phyloP scores from a whole-genome alignment of 2,113 vertebrate genomes.

The Nestor notabilis region DNA sequence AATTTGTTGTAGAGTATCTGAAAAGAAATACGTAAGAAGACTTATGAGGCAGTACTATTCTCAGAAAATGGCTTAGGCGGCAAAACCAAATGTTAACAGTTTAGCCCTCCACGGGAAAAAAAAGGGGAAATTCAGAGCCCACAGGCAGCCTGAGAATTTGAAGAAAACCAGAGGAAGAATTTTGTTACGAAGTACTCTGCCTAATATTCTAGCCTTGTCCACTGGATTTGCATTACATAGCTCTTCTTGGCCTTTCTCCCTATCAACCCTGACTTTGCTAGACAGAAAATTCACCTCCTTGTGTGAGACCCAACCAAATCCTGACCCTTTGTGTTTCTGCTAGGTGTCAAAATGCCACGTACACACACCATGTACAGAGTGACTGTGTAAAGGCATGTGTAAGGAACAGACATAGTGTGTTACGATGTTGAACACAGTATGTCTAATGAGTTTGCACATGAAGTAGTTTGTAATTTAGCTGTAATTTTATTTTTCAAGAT shows the following conservation, averaged over 20 bases:
- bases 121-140: neutral
- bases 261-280: neutral
- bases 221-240: no score
- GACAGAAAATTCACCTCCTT: neutral
- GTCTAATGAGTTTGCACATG: neutral
- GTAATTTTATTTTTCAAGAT: neutral
- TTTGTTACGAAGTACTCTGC: neutral
- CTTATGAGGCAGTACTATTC: neutral
- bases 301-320: neutral
- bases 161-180: neutral
- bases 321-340: no score
- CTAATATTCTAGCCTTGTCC: neutral
- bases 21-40: neutral
- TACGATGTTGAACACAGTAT: fast-evolving
- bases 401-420: fast-evolving
- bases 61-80: neutral
- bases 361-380: no score
- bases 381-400: neutral
- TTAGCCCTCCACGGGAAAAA: neutral
- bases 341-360: fast-evolving
- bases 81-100: neutral
- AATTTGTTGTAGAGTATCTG: neutral
- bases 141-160: neutral
- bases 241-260: neutral
- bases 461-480: neutral